phyloP scores from a whole-genome alignment of 1,140 invertebrate species.

The Daktulosphaira vitifoliae region DNA sequence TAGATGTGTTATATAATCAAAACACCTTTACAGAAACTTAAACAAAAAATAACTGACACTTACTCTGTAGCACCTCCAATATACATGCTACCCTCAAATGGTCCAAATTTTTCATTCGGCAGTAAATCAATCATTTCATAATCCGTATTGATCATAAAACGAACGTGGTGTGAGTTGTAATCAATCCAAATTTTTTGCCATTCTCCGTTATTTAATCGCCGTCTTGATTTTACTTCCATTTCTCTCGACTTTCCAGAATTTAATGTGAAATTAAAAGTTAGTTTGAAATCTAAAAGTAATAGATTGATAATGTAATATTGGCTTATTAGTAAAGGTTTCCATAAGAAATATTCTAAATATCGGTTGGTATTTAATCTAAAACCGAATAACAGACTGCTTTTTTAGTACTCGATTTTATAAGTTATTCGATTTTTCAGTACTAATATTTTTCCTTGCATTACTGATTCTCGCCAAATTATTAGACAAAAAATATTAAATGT shows the following conservation, averaged over 20 bases:
- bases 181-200: conserved; percentile 95
- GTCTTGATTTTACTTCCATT: conserved; percentile 67
- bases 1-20: not conserved
- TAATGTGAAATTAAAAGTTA: conserved; percentile 83
- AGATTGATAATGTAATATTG: not conserved
- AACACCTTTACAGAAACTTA: not conserved
- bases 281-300: conserved; percentile 55
- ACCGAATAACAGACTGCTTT: too few relatives aligned
- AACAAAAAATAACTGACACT: conserved; percentile 42
- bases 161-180: conserved; percentile 86
- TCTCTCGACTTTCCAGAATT: conserved; percentile 70
- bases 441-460: too few relatives aligned
- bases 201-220: conserved; percentile 77
- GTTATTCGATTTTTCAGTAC: too few relatives aligned
- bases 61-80: conserved; percentile 83
- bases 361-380: too few relatives aligned
- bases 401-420: too few relatives aligned
- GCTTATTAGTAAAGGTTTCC: too few relatives aligned
- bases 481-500: too few relatives aligned
- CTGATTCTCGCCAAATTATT: too few relatives aligned
- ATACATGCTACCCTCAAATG: conserved; percentile 86
- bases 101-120: conserved; percentile 78
- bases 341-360: too few relatives aligned
- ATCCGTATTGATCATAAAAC: conserved; percentile 84
- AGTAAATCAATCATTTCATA: conserved; percentile 75